phyloP scores from a whole-genome alignment of 2,113 vertebrate genomes.

The Grallaria varia region DNA sequence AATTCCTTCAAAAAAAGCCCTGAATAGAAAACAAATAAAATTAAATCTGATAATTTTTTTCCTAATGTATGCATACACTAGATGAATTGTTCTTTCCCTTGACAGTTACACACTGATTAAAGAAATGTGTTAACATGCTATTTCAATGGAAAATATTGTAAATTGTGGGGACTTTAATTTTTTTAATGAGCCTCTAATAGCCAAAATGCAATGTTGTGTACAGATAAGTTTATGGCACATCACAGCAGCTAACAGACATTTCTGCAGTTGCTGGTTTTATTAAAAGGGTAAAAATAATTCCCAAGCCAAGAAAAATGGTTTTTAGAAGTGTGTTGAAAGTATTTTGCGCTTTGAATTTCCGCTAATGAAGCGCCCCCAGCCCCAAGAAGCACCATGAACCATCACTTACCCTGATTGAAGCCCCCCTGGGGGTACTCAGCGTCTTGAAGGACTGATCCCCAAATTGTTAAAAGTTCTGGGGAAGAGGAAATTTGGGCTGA shows the following conservation, averaged over 20 bases:
- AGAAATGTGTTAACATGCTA: constrained; percentile 62
- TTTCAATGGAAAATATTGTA: constrained; percentile 67
- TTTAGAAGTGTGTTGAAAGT: not conserved
- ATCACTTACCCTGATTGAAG: not conserved
- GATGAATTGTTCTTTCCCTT: constrained; percentile 60
- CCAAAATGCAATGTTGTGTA: not conserved
- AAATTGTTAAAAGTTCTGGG: not conserved
- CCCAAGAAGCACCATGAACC: not conserved
- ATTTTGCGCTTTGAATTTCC: not conserved
- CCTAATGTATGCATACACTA: constrained; percentile 56
- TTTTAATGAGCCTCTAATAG: constrained; percentile 60
- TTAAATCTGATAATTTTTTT: constrained; percentile 64
- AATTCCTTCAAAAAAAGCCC: constrained; percentile 54
- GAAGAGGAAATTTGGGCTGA: not conserved
- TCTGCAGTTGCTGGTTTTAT: not conserved
- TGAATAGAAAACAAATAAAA: constrained; percentile 73
- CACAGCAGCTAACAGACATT: not conserved
- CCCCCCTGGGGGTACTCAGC: not conserved
- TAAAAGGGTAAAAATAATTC: not conserved
- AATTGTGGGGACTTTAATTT: constrained; percentile 49
- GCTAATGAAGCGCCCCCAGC: not conserved
- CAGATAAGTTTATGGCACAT: not conserved
- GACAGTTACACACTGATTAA: constrained; percentile 55
- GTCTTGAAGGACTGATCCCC: not conserved
- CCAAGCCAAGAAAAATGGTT: not conserved